Evolutionary conservation across 2,888 invertebrate genomes (phyloP), one percentile per base, ranked within the genome.

Genomic region (Heliconius sara): DNA sequence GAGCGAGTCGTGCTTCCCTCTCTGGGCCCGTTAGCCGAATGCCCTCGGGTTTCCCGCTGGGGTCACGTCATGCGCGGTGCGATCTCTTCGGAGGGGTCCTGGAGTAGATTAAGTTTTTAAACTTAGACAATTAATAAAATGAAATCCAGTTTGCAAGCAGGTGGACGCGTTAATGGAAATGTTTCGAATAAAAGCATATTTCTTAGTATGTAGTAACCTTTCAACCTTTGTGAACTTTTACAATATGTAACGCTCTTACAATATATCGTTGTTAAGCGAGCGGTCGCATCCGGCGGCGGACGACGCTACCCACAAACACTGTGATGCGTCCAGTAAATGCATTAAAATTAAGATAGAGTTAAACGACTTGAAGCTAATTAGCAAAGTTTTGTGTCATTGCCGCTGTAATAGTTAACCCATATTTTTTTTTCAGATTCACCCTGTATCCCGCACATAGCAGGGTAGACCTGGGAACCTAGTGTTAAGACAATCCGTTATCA

Each of bases 51-150:
- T 91, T 92, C 92, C 92, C 92, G 92, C 16, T 47, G 3, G 47
- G 34, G 34, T 39, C 34, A 47, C 47, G 47, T 91, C 92, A 91
- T 92, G 91, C 89, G 94, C 94, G 94, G 94, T 93, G 86, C 87
- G 87, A 86, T 88, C 89, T 88, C 87, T 87, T 89, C 91, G 89
- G 90, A 93, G 93, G 92, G 92, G 92, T 90, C 90, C 93, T 91
- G 1, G 34, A 39, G 34, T 39, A 1, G 34, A 39, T 39, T 95
- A 93, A 94, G 94, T 95, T 95, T 94, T 94, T 92, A 93, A 95
- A 95, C 93, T 94, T 94, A 91, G 91, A 93, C 93, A 93, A 94
- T 94, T 93, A 93, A 92, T 95, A 92, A 92, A 93, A 94, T 91
- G 91, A 91, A 91, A 93, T 91, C 89, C 90, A 39, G 34, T 39